Conservation (phyloP, 2,888 invertebrate genomes). For the Drosophila pseudotakahashii region DNA sequence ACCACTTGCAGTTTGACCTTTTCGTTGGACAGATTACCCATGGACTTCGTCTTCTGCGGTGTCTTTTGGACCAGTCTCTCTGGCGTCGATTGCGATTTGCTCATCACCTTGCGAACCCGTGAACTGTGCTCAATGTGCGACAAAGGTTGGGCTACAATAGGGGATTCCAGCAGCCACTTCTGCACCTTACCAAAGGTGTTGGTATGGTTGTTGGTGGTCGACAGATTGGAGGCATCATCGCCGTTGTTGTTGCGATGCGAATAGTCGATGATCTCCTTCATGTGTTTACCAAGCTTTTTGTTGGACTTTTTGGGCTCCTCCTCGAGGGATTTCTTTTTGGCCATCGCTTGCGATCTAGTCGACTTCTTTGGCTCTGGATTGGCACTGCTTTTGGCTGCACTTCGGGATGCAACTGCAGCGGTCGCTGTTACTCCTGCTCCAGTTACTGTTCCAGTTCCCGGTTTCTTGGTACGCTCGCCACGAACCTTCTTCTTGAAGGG, state of each 20-base stretch:
- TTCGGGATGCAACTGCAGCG: constrained; percentile 47
- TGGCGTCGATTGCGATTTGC: constrained; percentile 94
- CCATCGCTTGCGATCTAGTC: constrained; percentile 44
- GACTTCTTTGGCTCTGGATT: constrained; percentile 57
- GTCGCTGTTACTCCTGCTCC: constrained; percentile 58
- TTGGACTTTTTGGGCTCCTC: constrained; percentile 82
- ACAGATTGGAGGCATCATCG: constrained; percentile 81
- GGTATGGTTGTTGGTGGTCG: constrained; percentile 84
- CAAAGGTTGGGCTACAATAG: constrained; percentile 84
- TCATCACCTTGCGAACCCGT: constrained; percentile 85
- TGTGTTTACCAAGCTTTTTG: constrained; percentile 84
- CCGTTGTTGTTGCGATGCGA: constrained; percentile 75
- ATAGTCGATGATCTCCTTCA: constrained; percentile 92
- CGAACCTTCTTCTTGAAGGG: constrained; percentile 93
- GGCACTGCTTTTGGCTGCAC: constrained; percentile 63
- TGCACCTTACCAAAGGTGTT: constrained; percentile 90
- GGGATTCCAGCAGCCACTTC: constrained; percentile 92
- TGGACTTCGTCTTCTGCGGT: constrained; percentile 88
- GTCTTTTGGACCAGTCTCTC: constrained; percentile 88
- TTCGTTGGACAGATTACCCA: constrained; percentile 88
- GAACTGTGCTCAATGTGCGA: constrained; percentile 84
- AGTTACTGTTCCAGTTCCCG: constrained; percentile 28
- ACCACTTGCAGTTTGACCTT: constrained; percentile 93
- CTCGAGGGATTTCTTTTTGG: constrained; percentile 75
- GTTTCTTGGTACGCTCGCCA: constrained; percentile 80